A percentile compares a stretch with the other conserved stretches of the same genome.
Conservation (phyloP, 2,797 vertebrate genomes). For the Serranus cabrilla region DNA sequence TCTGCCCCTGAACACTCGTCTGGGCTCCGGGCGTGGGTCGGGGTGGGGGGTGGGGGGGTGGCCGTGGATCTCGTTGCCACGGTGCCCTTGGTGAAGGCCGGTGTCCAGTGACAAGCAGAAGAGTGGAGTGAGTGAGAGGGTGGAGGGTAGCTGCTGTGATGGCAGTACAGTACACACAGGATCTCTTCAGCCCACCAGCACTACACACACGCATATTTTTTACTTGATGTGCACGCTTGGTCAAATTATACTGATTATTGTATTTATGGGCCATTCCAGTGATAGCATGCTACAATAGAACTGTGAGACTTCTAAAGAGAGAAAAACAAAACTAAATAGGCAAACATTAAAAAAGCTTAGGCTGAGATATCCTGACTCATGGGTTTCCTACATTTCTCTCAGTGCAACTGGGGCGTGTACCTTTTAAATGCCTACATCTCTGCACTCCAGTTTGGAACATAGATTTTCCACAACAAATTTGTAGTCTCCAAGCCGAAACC, state of each 20-base stretch:
- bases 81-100: slow-evolving; percentile 79
- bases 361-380: too few species aligned
- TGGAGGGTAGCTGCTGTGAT: slow-evolving; percentile 27
- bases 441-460: background rate
- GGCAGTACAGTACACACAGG: slow-evolving; percentile 39
- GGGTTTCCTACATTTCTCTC: too few species aligned
- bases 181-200: slow-evolving; percentile 19
- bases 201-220: background rate
- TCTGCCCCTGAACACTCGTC: slow-evolving; percentile 76
- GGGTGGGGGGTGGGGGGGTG: slow-evolving; percentile 31
- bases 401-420: too few species aligned
- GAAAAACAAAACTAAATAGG: too few species aligned
- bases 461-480: background rate
- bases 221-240: background rate
- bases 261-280: too few species aligned
- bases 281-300: too few species aligned
- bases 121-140: slow-evolving; percentile 51
- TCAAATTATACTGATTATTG: too few species aligned
- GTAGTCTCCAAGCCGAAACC: too few species aligned
- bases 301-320: too few species aligned
- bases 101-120: slow-evolving; percentile 78
- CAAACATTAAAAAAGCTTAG: too few species aligned
- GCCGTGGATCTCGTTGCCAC: slow-evolving; percentile 79
- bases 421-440: too few species aligned
- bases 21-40: slow-evolving; percentile 72